These are phyloP conservation scores for Anableps anableps DNA, from an alignment of 2,797 vertebrate species.

Conservation along the genomic window DNA sequence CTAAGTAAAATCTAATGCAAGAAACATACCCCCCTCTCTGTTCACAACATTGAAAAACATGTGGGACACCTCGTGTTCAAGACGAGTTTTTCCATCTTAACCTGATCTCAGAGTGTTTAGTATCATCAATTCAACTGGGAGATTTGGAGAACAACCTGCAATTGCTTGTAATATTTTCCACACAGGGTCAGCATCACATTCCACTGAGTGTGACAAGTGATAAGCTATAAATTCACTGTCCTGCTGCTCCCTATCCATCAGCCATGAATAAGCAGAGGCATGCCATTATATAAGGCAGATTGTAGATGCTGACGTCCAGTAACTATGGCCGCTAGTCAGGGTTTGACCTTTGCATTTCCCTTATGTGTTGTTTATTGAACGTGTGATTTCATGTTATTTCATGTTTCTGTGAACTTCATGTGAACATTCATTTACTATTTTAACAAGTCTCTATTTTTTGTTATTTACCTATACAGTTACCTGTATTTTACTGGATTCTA, in stretches of 20 bases:
- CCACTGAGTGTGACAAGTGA: constrained; percentile 69
- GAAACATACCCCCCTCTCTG: constrained; percentile 53
- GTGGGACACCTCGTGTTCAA: constrained; percentile 38
- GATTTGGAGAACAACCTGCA: constrained; percentile 63
- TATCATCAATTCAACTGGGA: constrained; percentile 54
- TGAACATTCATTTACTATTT: not conserved
- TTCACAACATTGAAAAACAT: constrained; percentile 44
- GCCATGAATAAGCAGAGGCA: constrained; percentile 63
- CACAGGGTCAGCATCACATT: constrained; percentile 64
- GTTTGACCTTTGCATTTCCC: constrained; percentile 11
- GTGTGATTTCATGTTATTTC: constrained; percentile 4
- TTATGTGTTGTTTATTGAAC: constrained; percentile 2
- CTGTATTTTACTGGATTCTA: not conserved
- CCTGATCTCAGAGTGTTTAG: constrained; percentile 66
- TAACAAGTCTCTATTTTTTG: constrained; percentile 2
- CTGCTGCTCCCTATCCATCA: constrained; percentile 63
- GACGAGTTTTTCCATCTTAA: constrained; percentile 56
- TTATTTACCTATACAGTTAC: constrained; percentile 2
- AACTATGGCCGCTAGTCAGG: constrained; percentile 30
- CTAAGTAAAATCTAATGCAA: constrained; percentile 54
- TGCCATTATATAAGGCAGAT: constrained; percentile 42
- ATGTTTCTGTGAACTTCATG: constrained; percentile 9
- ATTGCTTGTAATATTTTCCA: constrained; percentile 76
- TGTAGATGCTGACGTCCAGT: constrained; percentile 29
- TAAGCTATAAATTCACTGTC: constrained; percentile 80